phyloP scores from a whole-genome alignment of 2,888 invertebrate genomes.

The Drosophila siamana region DNA sequence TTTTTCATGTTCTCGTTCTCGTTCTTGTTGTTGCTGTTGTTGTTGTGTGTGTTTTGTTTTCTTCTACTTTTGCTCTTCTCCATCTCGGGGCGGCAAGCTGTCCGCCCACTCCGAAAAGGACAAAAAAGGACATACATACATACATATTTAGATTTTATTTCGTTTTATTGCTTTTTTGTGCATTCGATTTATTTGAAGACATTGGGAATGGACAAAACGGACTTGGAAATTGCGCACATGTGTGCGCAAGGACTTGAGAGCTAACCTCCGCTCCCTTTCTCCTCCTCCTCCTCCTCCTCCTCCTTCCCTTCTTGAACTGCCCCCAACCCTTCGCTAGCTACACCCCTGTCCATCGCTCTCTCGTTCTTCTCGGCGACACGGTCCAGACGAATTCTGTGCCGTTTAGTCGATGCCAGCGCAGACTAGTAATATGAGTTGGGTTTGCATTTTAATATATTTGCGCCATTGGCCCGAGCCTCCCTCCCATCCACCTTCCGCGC shows the following conservation, averaged over 20 bases:
- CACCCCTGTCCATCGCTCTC: not conserved
- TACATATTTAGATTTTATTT: conserved; percentile 81
- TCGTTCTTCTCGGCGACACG: not conserved
- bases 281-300: too few species aligned
- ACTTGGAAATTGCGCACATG: conserved; percentile 82
- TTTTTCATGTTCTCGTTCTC: conserved; percentile 11
- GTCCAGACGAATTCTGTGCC: conserved; percentile 14
- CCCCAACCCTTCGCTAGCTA: not conserved
- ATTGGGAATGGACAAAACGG: conserved; percentile 76
- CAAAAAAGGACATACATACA: conserved; percentile 64
- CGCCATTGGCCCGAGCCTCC: conserved; percentile 27
- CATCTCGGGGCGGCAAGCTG: conserved; percentile 8
- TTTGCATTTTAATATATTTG: conserved; percentile 81
- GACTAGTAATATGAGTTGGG: conserved; percentile 77
- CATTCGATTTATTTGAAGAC: conserved; percentile 80
- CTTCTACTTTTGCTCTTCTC: not conserved
- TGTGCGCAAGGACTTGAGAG: conserved; percentile 75
- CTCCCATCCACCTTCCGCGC: not conserved
- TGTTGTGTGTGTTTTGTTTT: conserved; percentile 21
- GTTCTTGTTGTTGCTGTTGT: conserved; percentile 1
- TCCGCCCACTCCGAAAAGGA: conserved; percentile 37
- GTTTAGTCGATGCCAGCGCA: conserved; percentile 15
- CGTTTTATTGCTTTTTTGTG: conserved; percentile 82
- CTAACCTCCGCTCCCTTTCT: conserved; percentile 8
- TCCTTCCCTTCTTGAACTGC: too few species aligned